phyloP scores from a whole-genome alignment of 2,888 invertebrate species.

The Rhingia campestris region DNA sequence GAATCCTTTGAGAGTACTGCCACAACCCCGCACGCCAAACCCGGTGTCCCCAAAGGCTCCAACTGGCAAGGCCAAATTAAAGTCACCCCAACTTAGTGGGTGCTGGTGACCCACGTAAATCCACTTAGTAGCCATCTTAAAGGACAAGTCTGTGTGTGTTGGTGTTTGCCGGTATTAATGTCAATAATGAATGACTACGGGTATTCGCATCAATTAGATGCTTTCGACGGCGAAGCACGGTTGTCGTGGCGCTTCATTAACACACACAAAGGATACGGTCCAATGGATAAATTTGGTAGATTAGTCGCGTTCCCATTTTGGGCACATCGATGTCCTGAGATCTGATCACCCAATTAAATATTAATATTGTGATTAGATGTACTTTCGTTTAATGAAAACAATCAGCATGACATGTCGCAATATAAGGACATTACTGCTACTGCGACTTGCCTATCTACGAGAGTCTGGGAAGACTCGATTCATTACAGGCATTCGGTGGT shows the following conservation, averaged over 20 bases:
- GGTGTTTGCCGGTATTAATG: slow-evolving; percentile 41
- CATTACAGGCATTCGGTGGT: slow-evolving; percentile 46
- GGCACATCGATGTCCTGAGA: neutral
- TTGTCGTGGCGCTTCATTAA: slow-evolving; percentile 22
- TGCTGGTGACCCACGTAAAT: neutral
- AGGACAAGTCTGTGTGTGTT: slow-evolving; percentile 9
- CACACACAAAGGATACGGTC: slow-evolving; percentile 23
- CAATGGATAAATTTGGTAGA: slow-evolving; percentile 23
- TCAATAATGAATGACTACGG: slow-evolving; percentile 59
- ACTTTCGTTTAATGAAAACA: slow-evolving; percentile 66
- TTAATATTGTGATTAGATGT: slow-evolving; percentile 65
- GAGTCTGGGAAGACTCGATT: slow-evolving; percentile 56
- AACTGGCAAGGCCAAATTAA: slow-evolving; percentile 24
- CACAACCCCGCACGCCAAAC: neutral
- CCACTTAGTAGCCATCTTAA: slow-evolving; percentile 18
- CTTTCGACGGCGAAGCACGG: slow-evolving; percentile 32
- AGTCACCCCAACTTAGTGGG: slow-evolving; percentile 20
- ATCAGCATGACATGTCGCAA: slow-evolving; percentile 47
- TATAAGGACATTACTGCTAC: slow-evolving; percentile 31
- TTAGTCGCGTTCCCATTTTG: neutral
- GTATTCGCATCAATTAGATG: slow-evolving; percentile 59
- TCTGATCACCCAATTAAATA: slow-evolving; percentile 69
- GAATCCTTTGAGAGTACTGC: slow-evolving; percentile 34
- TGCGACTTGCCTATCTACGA: slow-evolving; percentile 57
- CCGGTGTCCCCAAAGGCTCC: slow-evolving; percentile 2